Evolutionary conservation across 1,140 invertebrate species (phyloP), one percentile per base, ranked within the genome.

Genomic region (Adoxophyes honmai): DNA sequence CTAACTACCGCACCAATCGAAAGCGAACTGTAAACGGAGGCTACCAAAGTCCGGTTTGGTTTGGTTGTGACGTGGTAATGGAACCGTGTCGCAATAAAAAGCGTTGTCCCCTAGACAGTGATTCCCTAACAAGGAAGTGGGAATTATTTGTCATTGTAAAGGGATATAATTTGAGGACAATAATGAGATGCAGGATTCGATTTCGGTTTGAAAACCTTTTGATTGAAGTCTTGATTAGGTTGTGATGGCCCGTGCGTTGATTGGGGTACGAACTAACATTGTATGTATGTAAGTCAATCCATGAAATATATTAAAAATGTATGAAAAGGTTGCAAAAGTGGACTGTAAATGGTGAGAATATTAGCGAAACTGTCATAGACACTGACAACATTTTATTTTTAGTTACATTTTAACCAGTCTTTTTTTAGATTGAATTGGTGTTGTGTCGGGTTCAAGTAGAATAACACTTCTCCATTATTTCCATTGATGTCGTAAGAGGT

Each of bases 121-220:
- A 73, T 70, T 65, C 62, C 70, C 68, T 79, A 82, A 84, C 78
- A 81, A 86, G 79, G 73, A 83, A 80, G 74, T 71, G 73, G 66
- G 67, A 68, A 70, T 78, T 83, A 84, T 80, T 78, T 75, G 78
- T 78, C 79, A 80, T 74, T 78, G 74, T 73, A 58, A 79, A 84
- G 76, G 78, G 77, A 75, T 71, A 67, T 69, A 78, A 81, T 78
- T 78, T 28, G 70, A 35, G 66, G 81, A 85, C 71, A 65, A 85
- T 86, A 82, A 88, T 86, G 72, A 86, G 74, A 86, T 84, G 77
- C 78, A 76, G 75, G 71, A 85, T 81, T 85, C 62, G 69, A 88
- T 38, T 56, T 21, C 38, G 9, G 36, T 42, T 28, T 48, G 42
- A 48, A 33, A 14, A 15, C 13, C 36, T 37, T 36, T 36, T 38